phyloP scores from a whole-genome alignment of 2,797 vertebrate species.

The Notamacropus eugenii region DNA sequence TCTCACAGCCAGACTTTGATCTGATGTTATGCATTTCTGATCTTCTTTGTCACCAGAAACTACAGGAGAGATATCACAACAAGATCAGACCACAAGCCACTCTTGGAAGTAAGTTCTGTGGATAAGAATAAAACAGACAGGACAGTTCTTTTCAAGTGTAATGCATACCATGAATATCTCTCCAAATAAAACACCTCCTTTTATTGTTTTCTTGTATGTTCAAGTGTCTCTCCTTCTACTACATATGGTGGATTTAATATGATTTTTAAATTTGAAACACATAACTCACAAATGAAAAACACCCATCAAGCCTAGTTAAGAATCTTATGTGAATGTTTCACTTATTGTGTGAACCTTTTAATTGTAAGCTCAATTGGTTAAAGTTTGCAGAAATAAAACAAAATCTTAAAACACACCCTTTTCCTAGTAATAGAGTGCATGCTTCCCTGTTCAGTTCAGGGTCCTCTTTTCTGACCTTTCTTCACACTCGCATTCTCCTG shows the following conservation, averaged over 20 bases:
- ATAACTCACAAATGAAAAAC: slow-evolving; percentile 6
- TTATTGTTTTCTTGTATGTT: slow-evolving; percentile 37
- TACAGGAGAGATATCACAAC: slow-evolving; percentile 90
- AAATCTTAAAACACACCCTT: background rate
- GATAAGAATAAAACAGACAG: slow-evolving; percentile 30
- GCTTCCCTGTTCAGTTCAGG: background rate
- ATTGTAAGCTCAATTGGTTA: background rate
- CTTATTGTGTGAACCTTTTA: background rate
- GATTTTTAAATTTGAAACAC: slow-evolving; percentile 34
- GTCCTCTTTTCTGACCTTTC: background rate
- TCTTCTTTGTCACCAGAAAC: slow-evolving; percentile 87
- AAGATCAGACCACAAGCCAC: slow-evolving; percentile 82
- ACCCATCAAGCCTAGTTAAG: background rate
- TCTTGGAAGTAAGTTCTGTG: slow-evolving; percentile 85
- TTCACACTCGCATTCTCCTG: background rate
- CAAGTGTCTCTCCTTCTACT: slow-evolving; percentile 7
- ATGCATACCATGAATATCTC: slow-evolving; percentile 39
- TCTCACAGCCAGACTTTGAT: slow-evolving; percentile 48
- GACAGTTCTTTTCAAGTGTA: slow-evolving; percentile 34
- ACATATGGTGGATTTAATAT: background rate
- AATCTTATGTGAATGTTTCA: background rate
- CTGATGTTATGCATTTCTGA: slow-evolving; percentile 69
- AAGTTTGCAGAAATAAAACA: background rate
- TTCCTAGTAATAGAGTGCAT: background rate
- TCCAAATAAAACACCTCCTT: background rate